Evolutionary conservation across 2,888 invertebrate species (phyloP).

Genomic region (Conomelus anceps): DNA sequence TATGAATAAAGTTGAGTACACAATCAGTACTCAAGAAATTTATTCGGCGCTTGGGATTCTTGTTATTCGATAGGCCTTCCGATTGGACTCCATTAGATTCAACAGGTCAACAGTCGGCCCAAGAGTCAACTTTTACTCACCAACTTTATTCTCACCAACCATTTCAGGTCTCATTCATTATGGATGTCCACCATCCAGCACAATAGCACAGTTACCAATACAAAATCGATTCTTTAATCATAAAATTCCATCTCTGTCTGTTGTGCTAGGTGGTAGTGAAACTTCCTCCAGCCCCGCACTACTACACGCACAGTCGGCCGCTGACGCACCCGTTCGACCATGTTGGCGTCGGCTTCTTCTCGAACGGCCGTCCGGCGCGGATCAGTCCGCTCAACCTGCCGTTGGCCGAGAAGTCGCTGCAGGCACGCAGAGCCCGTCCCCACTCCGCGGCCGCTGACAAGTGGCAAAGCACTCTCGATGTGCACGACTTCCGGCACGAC

Average conservation of each 20-base stretch:
- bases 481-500: slow-evolving; percentile 29
- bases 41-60: no score
- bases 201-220: no score
- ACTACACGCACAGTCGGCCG: slow-evolving; percentile 64
- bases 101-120: no score
- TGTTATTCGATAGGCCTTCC: no score
- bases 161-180: no score
- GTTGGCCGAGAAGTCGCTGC: slow-evolving; percentile 60
- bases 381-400: slow-evolving; percentile 88
- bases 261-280: slow-evolving; percentile 56
- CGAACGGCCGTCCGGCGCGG: slow-evolving; percentile 73
- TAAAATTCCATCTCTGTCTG: background rate
- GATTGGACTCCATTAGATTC: no score
- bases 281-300: slow-evolving; percentile 75
- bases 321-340: slow-evolving; percentile 40
- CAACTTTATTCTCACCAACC: no score
- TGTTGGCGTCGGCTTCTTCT: slow-evolving; percentile 68
- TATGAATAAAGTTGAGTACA: no score
- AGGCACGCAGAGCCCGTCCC: slow-evolving; percentile 36
- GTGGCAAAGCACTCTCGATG: slow-evolving; percentile 25
- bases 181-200: no score
- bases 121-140: no score
- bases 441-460: slow-evolving; percentile 26
- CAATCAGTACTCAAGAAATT: no score
- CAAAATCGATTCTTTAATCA: no score